Conservation (phyloP, 2,113 vertebrate species). For the Calonectris borealis region DNA sequence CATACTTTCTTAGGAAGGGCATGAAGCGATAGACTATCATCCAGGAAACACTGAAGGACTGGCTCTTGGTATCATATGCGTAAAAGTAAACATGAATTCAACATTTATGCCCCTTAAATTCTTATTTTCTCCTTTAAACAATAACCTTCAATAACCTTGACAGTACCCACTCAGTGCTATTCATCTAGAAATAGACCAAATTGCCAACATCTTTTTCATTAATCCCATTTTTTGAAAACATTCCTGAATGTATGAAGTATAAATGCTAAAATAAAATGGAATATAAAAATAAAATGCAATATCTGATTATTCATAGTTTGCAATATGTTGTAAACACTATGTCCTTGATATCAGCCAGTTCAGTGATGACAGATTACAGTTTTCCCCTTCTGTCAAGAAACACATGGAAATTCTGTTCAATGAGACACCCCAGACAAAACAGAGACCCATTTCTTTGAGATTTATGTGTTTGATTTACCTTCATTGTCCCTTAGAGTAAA, state of each 20-base stretch:
- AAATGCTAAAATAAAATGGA: neutral
- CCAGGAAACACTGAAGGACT: neutral
- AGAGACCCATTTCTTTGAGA: neutral
- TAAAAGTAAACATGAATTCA: neutral
- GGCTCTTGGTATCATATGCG: neutral
- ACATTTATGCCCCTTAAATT: neutral
- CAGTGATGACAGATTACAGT: neutral
- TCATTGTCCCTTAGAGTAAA: conserved; percentile 97
- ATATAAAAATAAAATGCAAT: neutral
- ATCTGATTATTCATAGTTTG: neutral
- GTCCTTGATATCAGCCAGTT: neutral
- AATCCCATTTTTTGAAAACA: neutral
- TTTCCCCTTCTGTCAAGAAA: neutral
- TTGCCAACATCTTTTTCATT: neutral
- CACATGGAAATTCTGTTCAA: neutral
- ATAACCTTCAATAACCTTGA: neutral
- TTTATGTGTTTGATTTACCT: conserved; percentile 77
- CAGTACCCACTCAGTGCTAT: neutral
- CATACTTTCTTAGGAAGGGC: neutral
- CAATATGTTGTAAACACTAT: neutral
- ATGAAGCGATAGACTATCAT: neutral
- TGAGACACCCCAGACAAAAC: neutral
- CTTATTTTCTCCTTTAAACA: neutral
- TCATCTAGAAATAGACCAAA: neutral
- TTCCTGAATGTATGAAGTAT: neutral